A percentile compares a stretch with the other conserved stretches of the same genome.
phyloP scores from a whole-genome alignment of 2,888 invertebrate genomes.

The Barypeithes pellucidus region DNA sequence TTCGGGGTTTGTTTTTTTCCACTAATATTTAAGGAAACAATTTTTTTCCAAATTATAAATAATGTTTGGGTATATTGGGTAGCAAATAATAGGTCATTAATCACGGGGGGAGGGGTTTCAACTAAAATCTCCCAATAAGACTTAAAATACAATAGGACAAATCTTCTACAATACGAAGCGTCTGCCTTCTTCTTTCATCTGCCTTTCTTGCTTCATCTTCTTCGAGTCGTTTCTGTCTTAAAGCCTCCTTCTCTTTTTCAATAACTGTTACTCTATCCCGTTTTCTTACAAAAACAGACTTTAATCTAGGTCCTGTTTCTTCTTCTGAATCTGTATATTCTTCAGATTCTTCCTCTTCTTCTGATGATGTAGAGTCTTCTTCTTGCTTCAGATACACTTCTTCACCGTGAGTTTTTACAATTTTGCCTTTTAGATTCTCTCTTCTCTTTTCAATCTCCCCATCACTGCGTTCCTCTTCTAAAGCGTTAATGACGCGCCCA shows the following conservation, averaged over 20 bases:
- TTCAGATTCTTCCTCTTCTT: slow-evolving; percentile 87
- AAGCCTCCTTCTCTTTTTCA: slow-evolving; percentile 92
- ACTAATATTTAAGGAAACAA: too few relatives aligned
- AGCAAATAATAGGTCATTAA: too few relatives aligned
- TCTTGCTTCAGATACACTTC: slow-evolving; percentile 84
- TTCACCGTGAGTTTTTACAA: slow-evolving; percentile 78
- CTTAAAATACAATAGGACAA: too few relatives aligned
- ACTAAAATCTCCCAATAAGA: too few relatives aligned
- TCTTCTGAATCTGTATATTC: slow-evolving; percentile 92
- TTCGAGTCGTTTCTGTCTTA: slow-evolving; percentile 87
- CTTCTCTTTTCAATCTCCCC: slow-evolving; percentile 87
- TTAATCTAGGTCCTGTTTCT: slow-evolving; percentile 85
- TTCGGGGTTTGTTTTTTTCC: too few relatives aligned
- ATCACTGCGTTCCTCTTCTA: slow-evolving; percentile 53
- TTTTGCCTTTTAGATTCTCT: slow-evolving; percentile 78
- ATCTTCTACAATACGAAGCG: too few relatives aligned
- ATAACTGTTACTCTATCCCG: slow-evolving; percentile 95
- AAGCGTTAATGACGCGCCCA: too few relatives aligned
- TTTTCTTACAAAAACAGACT: slow-evolving; percentile 95
- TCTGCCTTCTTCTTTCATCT: too few relatives aligned
- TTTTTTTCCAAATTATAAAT: too few relatives aligned
- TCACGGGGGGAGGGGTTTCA: too few relatives aligned
- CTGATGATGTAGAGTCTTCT: slow-evolving; percentile 78
- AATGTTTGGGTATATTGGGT: too few relatives aligned
- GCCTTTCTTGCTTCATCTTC: too few relatives aligned